Evolutionary conservation across 2,888 invertebrate species (phyloP).

Genomic region (Macrosoma leucophasiata): DNA sequence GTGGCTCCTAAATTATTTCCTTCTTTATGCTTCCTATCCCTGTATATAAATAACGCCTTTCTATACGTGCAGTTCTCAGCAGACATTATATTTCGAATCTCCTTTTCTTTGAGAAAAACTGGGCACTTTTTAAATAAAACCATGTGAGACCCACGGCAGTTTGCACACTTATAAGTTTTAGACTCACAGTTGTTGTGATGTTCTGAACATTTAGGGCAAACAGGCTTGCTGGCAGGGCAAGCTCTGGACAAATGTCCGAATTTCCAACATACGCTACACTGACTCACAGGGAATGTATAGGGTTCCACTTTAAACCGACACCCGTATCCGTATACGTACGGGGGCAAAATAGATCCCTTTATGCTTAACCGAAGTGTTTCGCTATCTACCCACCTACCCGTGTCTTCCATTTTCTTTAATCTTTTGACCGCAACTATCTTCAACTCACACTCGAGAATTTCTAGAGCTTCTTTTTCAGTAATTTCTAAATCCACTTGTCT

Average conservation of each 20-base stretch:
- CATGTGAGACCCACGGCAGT: background rate
- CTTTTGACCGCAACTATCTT: background rate
- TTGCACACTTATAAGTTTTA: background rate
- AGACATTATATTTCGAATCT: background rate
- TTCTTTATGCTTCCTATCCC: background rate
- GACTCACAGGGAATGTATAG: background rate
- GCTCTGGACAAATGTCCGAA: background rate
- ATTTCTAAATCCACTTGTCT: background rate
- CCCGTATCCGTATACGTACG: background rate
- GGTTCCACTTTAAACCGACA: background rate
- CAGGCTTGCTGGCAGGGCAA: background rate
- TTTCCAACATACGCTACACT: background rate
- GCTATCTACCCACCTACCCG: background rate
- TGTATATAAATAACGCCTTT: background rate
- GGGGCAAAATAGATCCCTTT: background rate
- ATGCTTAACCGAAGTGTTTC: background rate
- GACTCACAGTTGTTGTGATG: background rate
- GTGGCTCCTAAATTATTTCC: background rate
- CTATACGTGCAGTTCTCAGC: background rate
- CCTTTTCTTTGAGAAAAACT: background rate
- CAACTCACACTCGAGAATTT: background rate
- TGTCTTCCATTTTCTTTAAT: background rate
- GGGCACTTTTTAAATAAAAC: background rate
- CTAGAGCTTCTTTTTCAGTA: background rate
- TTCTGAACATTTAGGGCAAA: background rate